Conservation (phyloP, 2,888 invertebrate genomes). For the Phytoseiulus persimilis region DNA sequence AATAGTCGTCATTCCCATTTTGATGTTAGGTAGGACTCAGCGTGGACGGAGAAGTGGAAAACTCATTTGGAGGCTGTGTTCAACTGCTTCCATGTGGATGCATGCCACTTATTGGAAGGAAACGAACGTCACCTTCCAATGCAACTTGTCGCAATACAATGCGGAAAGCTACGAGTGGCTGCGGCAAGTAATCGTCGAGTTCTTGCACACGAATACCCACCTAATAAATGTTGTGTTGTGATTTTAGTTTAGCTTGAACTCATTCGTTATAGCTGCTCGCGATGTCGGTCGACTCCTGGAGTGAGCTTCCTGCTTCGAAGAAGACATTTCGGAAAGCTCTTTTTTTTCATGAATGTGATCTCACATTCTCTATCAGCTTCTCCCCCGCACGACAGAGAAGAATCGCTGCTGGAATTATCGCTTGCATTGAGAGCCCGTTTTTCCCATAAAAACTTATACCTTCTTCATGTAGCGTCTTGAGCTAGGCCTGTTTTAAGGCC, state of each 20-base stretch:
- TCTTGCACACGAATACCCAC: not conserved
- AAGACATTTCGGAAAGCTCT: not conserved
- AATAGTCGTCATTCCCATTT: not conserved
- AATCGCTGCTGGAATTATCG: no score
- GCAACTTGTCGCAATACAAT: not conserved
- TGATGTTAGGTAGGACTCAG: not conserved
- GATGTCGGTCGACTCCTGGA: no score
- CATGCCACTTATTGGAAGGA: not conserved
- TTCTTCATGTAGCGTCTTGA: no score
- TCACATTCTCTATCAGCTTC: no score
- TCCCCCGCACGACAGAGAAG: no score
- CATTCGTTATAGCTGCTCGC: no score
- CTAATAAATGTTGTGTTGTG: not conserved
- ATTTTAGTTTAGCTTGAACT: not conserved
- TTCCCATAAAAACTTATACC: no score
- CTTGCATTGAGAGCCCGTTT: no score
- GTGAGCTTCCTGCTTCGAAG: not conserved
- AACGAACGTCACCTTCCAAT: not conserved
- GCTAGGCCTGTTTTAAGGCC: no score
- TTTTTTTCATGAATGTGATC: no score
- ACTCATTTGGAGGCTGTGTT: no score
- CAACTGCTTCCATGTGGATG: not conserved
- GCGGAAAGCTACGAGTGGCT: not conserved
- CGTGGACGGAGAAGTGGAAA: not conserved
- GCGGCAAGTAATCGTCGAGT: not conserved